Conservation (phyloP, 2,797 vertebrate species). For the Chaenodraco wilsoni region DNA sequence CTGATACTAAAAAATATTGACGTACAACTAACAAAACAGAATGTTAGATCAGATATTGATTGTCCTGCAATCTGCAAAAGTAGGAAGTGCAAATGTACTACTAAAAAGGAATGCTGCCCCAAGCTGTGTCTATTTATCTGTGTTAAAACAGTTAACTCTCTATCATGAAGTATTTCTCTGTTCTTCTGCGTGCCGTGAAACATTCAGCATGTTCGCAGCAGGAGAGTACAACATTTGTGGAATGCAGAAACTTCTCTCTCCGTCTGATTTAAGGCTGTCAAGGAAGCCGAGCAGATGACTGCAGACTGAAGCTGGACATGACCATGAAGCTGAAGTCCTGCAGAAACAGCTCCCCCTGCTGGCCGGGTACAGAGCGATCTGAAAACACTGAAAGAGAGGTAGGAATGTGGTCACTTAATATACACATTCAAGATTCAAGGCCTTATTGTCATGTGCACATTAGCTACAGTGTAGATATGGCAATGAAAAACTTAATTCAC, state of each 20-base stretch:
- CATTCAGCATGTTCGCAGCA: slow-evolving; percentile 51
- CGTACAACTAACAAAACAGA: background rate
- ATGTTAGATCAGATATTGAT: background rate
- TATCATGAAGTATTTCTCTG: slow-evolving; percentile 14
- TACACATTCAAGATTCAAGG: background rate
- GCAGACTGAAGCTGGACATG: slow-evolving; percentile 73
- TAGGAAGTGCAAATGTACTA: background rate
- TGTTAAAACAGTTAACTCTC: slow-evolving; percentile 11
- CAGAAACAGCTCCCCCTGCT: slow-evolving; percentile 77
- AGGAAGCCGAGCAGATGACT: slow-evolving; percentile 51
- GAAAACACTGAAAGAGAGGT: slow-evolving; percentile 4
- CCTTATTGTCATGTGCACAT: background rate
- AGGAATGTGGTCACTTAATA: background rate
- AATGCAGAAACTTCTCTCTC: slow-evolving; percentile 68
- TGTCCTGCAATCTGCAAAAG: background rate
- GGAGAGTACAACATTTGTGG: slow-evolving; percentile 57
- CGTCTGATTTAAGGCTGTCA: slow-evolving; percentile 75
- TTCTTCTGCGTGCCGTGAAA: slow-evolving; percentile 44
- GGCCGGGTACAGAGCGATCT: slow-evolving; percentile 58
- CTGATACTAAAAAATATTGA: background rate
- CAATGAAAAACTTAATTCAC: no score
- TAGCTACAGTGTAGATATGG: no score
- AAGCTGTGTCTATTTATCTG: background rate
- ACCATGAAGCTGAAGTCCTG: slow-evolving; percentile 70
- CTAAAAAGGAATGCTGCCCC: background rate